phyloP scores from a whole-genome alignment of 1,140 invertebrate genomes.

The Thrips palmi region DNA sequence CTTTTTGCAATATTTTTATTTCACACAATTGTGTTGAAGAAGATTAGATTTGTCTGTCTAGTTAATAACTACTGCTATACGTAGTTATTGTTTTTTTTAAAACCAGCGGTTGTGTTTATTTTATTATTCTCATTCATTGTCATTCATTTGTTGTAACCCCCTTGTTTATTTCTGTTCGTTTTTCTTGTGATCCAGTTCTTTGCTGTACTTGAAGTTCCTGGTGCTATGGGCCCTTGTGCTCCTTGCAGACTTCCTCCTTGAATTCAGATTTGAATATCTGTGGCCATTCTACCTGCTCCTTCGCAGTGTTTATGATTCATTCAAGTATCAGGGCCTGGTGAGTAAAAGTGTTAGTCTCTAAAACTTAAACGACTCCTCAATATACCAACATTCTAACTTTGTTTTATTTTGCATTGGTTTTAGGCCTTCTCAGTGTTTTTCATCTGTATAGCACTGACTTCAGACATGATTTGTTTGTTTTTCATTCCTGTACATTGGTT shows the following conservation, averaged over 20 bases:
- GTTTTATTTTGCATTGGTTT: constrained; percentile 23
- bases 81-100: constrained; percentile 1
- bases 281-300: constrained; percentile 97
- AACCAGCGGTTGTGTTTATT: background rate
- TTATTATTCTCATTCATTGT: constrained; percentile 5
- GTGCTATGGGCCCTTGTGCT: constrained; percentile 90
- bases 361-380: background rate
- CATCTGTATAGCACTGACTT: constrained; percentile 92
- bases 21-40: too few relatives aligned
- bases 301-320: constrained; percentile 92
- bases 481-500: constrained; percentile 97
- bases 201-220: constrained; percentile 91
- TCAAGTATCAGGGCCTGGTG: constrained; percentile 97
- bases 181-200: constrained; percentile 57
- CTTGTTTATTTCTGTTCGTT: constrained; percentile 12
- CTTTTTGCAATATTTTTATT: constrained; percentile 4
- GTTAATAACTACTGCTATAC: too few relatives aligned
- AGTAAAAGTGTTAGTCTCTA: constrained; percentile 26
- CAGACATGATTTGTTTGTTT: constrained; percentile 97
- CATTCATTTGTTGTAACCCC: constrained; percentile 2
- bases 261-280: constrained; percentile 97
- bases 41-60: too few relatives aligned
- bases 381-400: background rate
- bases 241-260: constrained; percentile 89
- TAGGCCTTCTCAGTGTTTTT: constrained; percentile 98